These are phyloP conservation scores for Mastigias papua DNA, from an alignment of 30 jellyfish, hydroid and myxozoan genomes.

Conservation along the genomic window DNA sequence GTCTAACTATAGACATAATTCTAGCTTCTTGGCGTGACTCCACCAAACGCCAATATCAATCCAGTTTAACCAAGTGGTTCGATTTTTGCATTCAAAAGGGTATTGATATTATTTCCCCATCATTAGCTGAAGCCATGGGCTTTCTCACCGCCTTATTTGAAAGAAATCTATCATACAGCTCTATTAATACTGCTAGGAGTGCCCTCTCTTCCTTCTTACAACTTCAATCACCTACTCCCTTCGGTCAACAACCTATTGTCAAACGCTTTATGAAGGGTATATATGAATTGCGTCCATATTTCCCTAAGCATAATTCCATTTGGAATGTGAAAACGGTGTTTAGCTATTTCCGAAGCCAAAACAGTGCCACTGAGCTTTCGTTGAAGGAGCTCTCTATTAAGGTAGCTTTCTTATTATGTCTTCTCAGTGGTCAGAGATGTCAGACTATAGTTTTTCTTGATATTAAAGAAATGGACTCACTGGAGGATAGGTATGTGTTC, in stretches of 20 bases:
- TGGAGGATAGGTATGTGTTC: not conserved
- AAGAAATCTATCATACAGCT: not conserved
- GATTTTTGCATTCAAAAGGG: not conserved
- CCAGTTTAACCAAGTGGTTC: not conserved
- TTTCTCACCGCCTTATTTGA: not conserved
- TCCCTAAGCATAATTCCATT: not conserved
- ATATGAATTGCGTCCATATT: not conserved
- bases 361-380: not conserved
- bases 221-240: not conserved
- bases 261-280: not conserved
- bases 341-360: not conserved
- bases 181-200: not conserved
- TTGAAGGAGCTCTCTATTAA: not conserved
- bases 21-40: not conserved
- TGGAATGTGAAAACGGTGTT: not conserved
- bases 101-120: not conserved
- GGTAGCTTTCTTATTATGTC: not conserved
- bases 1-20: not conserved
- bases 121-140: not conserved
- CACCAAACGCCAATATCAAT: not conserved
- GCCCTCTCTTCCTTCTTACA: not conserved
- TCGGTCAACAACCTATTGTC: not conserved
- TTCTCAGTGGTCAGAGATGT: not conserved
- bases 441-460: not conserved
- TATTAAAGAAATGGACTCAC: not conserved